Evolutionary conservation across 2,797 vertebrate genomes (phyloP).

Genomic region (Ptychobarbus kaznakovi): DNA sequence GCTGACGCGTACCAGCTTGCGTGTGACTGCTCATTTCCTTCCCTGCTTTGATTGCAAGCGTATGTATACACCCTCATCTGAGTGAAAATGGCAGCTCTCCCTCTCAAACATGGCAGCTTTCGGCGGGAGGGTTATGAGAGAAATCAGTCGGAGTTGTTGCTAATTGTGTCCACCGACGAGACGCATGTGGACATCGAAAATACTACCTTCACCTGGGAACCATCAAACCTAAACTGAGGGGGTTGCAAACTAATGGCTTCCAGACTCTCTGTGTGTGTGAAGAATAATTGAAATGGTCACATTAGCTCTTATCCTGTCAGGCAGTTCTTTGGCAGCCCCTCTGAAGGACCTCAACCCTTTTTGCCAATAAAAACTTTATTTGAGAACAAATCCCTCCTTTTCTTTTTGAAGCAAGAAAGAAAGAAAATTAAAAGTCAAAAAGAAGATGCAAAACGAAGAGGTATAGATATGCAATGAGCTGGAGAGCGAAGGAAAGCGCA

Average conservation of each 20-base stretch:
- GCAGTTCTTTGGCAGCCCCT: constrained; percentile 80
- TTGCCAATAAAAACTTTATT: constrained; percentile 60
- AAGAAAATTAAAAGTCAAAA: constrained; percentile 30
- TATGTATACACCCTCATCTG: background rate
- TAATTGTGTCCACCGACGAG: constrained; percentile 85
- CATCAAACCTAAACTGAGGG: constrained; percentile 85
- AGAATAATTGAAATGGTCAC: constrained; percentile 96
- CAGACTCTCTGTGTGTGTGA: constrained; percentile 78
- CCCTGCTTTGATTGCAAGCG: constrained; percentile 66
- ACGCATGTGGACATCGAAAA: constrained; percentile 50
- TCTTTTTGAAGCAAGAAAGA: constrained; percentile 25
- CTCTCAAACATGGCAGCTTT: constrained; percentile 44
- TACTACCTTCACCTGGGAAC: constrained; percentile 91
- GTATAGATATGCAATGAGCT: constrained; percentile 22
- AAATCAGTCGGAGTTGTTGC: constrained; percentile 97
- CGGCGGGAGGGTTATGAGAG: constrained; percentile 78
- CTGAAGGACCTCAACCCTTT: constrained; percentile 68
- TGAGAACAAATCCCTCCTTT: constrained; percentile 56
- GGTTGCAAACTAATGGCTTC: constrained; percentile 97
- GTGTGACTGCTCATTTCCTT: constrained; percentile 94
- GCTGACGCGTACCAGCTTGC: constrained; percentile 86
- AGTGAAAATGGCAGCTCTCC: constrained; percentile 13
- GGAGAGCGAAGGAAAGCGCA: constrained; percentile 3
- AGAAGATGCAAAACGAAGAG: constrained; percentile 22
- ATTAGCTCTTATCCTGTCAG: constrained; percentile 93